A percentile compares a stretch with the other conserved stretches of the same genome.
Conservation (phyloP, 2,797 vertebrate species). For the Notolepis coatsorum region DNA sequence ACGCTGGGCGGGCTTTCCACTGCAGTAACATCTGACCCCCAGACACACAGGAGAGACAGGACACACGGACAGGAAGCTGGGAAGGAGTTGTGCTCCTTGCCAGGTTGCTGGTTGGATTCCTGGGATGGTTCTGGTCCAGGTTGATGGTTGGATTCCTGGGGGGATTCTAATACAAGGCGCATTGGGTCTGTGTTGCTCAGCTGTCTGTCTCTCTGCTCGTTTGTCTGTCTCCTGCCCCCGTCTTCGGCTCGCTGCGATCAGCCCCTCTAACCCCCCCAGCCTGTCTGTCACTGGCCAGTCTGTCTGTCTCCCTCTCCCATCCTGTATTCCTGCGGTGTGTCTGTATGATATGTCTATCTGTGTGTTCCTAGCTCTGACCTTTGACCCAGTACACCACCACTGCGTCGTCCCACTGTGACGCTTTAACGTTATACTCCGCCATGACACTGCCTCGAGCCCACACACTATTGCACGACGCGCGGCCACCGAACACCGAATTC, state of each 20-base stretch:
- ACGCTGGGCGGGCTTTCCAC: no score
- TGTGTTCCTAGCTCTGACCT: neutral
- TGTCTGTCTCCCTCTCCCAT: neutral
- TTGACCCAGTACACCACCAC: no score
- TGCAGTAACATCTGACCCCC: no score
- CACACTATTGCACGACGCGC: constrained; percentile 35
- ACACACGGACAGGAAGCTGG: no score
- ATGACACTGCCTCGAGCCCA: constrained; percentile 37
- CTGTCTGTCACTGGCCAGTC: neutral
- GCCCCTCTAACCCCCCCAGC: no score
- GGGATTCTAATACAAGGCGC: no score
- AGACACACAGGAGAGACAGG: no score
- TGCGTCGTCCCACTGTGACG: no score
- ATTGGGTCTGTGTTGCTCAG: no score
- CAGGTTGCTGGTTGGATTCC: neutral
- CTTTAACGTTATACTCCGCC: constrained; percentile 30
- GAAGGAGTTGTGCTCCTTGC: no score
- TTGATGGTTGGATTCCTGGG: no score
- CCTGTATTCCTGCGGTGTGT: neutral
- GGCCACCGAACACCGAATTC: constrained; percentile 30
- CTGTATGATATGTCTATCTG: constrained; percentile 37
- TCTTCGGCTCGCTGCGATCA: neutral
- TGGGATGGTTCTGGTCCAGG: constrained; percentile 16
- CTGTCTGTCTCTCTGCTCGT: neutral
- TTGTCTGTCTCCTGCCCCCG: constrained; percentile 7